phyloP scores from a whole-genome alignment of 2,888 invertebrate species.

The Scaptomyza reducta region DNA sequence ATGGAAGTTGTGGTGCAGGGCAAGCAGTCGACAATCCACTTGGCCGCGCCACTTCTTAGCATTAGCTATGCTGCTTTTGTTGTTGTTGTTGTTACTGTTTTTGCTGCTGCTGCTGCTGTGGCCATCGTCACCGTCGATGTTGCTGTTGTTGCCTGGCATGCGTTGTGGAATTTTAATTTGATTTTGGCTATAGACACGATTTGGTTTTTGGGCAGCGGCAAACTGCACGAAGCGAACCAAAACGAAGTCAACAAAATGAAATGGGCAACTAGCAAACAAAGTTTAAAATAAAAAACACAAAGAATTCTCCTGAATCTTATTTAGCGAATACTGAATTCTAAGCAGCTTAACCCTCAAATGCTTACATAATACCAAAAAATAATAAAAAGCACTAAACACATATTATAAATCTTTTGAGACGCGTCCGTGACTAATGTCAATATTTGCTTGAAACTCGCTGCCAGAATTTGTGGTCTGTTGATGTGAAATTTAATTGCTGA shows the following conservation, averaged over 20 bases:
- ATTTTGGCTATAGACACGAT: conserved; percentile 80
- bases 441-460: conserved; percentile 59
- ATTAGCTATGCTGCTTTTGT: conserved; percentile 69
- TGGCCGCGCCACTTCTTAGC: conserved; percentile 75
- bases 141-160: conserved; percentile 60
- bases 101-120: conserved; percentile 25
- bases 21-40: conserved; percentile 41
- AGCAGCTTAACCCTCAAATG: conserved; percentile 54
- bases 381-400: background rate
- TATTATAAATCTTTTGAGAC: conserved; percentile 10
- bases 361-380: conserved; percentile 62
- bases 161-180: conserved; percentile 81
- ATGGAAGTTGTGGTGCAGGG: conserved; percentile 42
- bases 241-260: conserved; percentile 47
- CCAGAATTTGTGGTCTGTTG: conserved; percentile 36
- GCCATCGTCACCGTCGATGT: conserved; percentile 19
- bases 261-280: conserved; percentile 33
- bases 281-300: conserved; percentile 21
- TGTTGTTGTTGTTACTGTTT: conserved; percentile 10
- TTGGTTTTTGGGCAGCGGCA: conserved; percentile 67
- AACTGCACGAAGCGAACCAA: conserved; percentile 60
- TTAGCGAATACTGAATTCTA: conserved; percentile 43
- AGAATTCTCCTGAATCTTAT: conserved; percentile 34
- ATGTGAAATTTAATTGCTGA: conserved; percentile 75
- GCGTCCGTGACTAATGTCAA: conserved; percentile 74